Evolutionary conservation across 2,888 invertebrate genomes (phyloP).

Genomic region (Belgica antarctica): DNA sequence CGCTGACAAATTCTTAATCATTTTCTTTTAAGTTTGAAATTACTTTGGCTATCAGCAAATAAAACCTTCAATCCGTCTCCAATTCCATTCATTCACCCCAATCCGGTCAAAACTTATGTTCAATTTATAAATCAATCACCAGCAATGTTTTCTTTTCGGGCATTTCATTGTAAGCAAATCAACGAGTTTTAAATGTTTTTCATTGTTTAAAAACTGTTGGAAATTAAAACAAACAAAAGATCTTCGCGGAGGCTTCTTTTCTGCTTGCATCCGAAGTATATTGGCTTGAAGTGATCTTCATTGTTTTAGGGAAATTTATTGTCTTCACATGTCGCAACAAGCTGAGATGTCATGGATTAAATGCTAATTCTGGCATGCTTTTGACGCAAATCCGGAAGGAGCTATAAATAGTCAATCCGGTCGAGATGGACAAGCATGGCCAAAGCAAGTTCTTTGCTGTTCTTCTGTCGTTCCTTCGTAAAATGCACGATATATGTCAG

Average conservation of each 20-base stretch:
- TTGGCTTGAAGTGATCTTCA: constrained; percentile 13
- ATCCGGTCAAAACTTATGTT: too few relatives aligned
- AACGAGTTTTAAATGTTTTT: background rate
- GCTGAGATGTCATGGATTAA: constrained; percentile 5
- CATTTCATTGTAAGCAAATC: constrained; percentile 7
- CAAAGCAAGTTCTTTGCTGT: background rate
- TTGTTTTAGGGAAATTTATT: constrained; percentile 23
- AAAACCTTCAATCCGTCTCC: background rate
- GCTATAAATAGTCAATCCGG: constrained; percentile 26
- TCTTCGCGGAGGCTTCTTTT: too few relatives aligned
- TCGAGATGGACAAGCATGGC: background rate
- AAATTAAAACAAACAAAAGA: constrained; percentile 5
- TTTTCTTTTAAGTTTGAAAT: background rate
- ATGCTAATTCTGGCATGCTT: constrained; percentile 1
- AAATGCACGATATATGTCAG: constrained; percentile 11
- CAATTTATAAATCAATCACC: constrained; percentile 1
- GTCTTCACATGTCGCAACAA: constrained; percentile 30
- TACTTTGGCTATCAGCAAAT: background rate
- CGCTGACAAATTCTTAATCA: too few relatives aligned
- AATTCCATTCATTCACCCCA: background rate
- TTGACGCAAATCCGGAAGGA: constrained; percentile 28
- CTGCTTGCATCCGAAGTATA: background rate
- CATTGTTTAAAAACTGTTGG: background rate
- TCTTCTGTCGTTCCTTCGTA: background rate
- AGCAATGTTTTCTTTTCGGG: background rate